Evolutionary conservation across 2,797 vertebrate genomes (phyloP).

Genomic region (Argentina silus): DNA sequence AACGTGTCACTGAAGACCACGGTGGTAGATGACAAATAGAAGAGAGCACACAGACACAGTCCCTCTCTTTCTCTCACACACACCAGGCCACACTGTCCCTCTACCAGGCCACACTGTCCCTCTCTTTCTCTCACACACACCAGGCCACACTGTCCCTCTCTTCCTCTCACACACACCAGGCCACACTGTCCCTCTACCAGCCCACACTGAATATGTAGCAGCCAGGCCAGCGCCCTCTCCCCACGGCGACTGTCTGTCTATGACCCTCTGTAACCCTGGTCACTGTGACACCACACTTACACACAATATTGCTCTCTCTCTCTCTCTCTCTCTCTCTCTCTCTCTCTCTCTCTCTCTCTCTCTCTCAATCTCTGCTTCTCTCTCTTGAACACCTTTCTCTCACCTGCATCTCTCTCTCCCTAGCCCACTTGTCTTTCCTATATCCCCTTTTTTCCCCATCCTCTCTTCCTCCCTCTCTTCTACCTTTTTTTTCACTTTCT

Average conservation of each 20-base stretch:
- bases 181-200: neutral
- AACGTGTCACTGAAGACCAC: constrained; percentile 69
- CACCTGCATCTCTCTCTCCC: neutral
- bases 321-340: neutral
- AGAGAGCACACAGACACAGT: constrained; percentile 10
- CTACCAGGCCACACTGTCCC: neutral
- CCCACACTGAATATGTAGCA: neutral
- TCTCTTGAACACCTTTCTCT: neutral
- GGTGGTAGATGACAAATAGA: constrained; percentile 63
- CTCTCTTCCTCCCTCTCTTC: neutral
- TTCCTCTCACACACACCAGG: neutral
- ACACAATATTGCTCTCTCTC: neutral
- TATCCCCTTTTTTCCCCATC: neutral
- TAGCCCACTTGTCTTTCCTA: neutral
- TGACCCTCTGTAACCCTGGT: neutral
- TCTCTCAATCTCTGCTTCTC: neutral
- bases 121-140: neutral
- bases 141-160: neutral
- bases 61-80: neutral
- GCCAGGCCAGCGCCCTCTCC: neutral
- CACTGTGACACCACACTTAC: neutral
- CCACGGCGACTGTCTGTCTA: neutral
- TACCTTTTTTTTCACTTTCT: neutral
- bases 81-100: neutral
- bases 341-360: neutral